Percentiles rank a stretch among this genome's conserved stretches.
phyloP scores from a whole-genome alignment of 2,888 invertebrate species.

The Xanthia togata region DNA sequence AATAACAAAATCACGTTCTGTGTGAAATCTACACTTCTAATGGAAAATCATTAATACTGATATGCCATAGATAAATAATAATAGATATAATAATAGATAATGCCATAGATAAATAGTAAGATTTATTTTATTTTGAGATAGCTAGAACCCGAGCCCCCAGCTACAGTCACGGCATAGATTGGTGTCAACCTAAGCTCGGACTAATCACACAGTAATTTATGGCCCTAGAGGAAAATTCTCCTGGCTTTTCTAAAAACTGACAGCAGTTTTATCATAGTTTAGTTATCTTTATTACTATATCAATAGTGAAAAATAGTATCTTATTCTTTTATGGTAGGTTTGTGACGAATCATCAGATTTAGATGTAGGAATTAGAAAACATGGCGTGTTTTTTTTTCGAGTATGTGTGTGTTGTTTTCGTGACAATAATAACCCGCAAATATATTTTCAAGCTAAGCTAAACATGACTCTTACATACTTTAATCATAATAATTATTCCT shows the following conservation, averaged over 20 bases:
- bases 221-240: not conserved
- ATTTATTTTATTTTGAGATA: slow-evolving; percentile 10
- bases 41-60: slow-evolving; percentile 38
- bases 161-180: not conserved
- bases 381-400: not conserved
- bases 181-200: not conserved
- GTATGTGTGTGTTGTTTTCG: no score
- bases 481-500: not conserved
- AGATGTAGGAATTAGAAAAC: not conserved
- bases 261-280: slow-evolving; percentile 24
- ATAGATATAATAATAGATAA: no score
- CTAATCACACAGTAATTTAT: slow-evolving; percentile 26
- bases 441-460: no score
- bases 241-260: not conserved
- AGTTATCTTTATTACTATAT: slow-evolving; percentile 29
- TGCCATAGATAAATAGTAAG: slow-evolving; percentile 2
- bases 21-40: not conserved
- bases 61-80: slow-evolving; percentile 4
- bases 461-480: not conserved
- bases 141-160: not conserved
- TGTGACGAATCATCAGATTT: slow-evolving; percentile 35
- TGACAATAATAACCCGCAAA: no score
- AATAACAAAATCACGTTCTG: not conserved
- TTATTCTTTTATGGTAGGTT: slow-evolving; percentile 18
- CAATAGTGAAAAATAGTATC: not conserved